Conservation (phyloP, 2,888 invertebrate species). For the Sesia apiformis region DNA sequence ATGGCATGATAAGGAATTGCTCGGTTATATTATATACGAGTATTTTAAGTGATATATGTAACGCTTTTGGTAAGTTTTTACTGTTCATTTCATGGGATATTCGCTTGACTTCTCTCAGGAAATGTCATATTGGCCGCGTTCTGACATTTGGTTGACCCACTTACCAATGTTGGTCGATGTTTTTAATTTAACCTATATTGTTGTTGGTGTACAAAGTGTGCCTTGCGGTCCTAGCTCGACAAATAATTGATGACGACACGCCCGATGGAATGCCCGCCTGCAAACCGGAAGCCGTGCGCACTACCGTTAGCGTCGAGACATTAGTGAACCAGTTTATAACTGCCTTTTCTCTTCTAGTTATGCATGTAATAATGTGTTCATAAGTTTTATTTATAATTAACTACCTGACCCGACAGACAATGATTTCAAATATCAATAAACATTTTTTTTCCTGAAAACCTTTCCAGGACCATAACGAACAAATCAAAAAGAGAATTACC, state of each 20-base stretch:
- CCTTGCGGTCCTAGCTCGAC: conserved; percentile 31
- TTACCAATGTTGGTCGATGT: conserved; percentile 16
- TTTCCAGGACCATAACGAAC: too few species aligned
- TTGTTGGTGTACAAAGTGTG: conserved; percentile 16
- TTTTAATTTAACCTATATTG: conserved; percentile 21
- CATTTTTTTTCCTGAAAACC: too few species aligned
- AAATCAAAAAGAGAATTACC: too few species aligned
- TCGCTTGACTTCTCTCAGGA: conserved; percentile 4
- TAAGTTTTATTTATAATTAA: too few species aligned
- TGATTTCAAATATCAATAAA: too few species aligned
- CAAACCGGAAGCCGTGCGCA: conserved; percentile 43
- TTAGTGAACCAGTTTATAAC: background rate
- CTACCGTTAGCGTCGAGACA: background rate
- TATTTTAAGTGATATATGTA: too few species aligned
- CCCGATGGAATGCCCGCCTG: conserved; percentile 46
- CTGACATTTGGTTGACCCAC: conserved; percentile 20
- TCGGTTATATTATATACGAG: too few species aligned
- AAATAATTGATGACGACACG: conserved; percentile 58
- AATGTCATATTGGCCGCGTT: conserved; percentile 5
- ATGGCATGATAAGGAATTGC: too few species aligned
- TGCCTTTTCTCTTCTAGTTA: too few species aligned
- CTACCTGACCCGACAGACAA: too few species aligned
- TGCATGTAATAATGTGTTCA: too few species aligned
- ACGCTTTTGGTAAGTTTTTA: too few species aligned
- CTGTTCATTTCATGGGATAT: background rate